Evolutionary conservation across 2,888 invertebrate species (phyloP).

Genomic region (Pristionchus japonicus): DNA sequence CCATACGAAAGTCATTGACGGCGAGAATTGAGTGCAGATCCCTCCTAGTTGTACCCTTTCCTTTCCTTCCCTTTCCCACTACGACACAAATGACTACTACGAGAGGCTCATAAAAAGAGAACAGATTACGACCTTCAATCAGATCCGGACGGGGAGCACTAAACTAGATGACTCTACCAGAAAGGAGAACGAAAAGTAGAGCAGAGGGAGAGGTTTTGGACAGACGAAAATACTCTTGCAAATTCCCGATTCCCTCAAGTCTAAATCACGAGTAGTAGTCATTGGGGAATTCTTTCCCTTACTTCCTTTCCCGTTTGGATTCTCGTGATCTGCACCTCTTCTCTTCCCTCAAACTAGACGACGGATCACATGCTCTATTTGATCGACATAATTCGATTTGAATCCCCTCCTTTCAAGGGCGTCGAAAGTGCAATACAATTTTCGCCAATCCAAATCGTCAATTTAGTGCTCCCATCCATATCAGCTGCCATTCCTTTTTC

Average conservation of each 20-base stretch:
- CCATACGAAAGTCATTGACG: slow-evolving; percentile 10
- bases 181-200: background rate
- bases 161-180: background rate
- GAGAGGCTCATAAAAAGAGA: background rate
- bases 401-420: background rate
- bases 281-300: background rate
- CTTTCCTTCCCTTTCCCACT: background rate
- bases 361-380: slow-evolving; percentile 1
- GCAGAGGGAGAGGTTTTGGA: background rate
- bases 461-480: no score
- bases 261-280: slow-evolving; percentile 14
- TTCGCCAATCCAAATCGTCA: background rate
- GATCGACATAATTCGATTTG: slow-evolving; percentile 37
- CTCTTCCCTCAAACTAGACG: background rate
- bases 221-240: background rate
- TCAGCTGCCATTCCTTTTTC: background rate
- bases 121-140: background rate
- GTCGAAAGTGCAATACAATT: background rate
- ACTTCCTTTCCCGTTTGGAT: background rate
- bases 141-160: background rate
- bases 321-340: background rate
- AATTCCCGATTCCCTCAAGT: background rate
- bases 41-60: background rate
- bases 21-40: background rate
- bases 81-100: background rate